phyloP scores from a whole-genome alignment of 2,888 invertebrate genomes.

The Coenonympha arcania region DNA sequence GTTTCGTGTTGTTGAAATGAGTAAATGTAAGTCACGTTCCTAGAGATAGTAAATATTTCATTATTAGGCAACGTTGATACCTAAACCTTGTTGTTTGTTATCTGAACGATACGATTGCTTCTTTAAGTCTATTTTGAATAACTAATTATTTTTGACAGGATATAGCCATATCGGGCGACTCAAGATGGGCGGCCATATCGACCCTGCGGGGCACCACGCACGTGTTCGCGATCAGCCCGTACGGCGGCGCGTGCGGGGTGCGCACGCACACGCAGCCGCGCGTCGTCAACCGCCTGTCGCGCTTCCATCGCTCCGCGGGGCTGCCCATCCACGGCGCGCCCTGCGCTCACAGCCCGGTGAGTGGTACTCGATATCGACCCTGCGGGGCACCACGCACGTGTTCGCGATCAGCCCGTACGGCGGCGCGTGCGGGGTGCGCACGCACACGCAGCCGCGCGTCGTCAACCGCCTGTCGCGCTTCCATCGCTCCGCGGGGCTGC shows the following conservation, averaged over 20 bases:
- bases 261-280: slow-evolving; percentile 95
- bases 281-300: slow-evolving; percentile 93
- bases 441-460: no score
- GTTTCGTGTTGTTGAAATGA: no score
- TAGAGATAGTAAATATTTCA: no score
- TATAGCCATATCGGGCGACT: slow-evolving; percentile 92
- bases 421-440: no score
- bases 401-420: no score
- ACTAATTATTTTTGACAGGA: slow-evolving; percentile 66
- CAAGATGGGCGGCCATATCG: slow-evolving; percentile 96
- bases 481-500: no score
- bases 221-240: slow-evolving; percentile 96
- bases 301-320: slow-evolving; percentile 97
- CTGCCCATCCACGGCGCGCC: slow-evolving; percentile 70
- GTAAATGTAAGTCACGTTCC: no score
- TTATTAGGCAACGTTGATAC: no score
- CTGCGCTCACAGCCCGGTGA: slow-evolving; percentile 36
- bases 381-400: slow-evolving; percentile 97
- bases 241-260: slow-evolving; percentile 92
- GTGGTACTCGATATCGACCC: slow-evolving; percentile 80
- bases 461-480: no score
- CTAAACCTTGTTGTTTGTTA: no score
- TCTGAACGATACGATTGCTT: no score
- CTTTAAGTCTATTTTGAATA: no score
- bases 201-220: slow-evolving; percentile 98